Evolutionary conservation across 2,888 invertebrate genomes (phyloP).

Genomic region (Lasioglossum lativentre): DNA sequence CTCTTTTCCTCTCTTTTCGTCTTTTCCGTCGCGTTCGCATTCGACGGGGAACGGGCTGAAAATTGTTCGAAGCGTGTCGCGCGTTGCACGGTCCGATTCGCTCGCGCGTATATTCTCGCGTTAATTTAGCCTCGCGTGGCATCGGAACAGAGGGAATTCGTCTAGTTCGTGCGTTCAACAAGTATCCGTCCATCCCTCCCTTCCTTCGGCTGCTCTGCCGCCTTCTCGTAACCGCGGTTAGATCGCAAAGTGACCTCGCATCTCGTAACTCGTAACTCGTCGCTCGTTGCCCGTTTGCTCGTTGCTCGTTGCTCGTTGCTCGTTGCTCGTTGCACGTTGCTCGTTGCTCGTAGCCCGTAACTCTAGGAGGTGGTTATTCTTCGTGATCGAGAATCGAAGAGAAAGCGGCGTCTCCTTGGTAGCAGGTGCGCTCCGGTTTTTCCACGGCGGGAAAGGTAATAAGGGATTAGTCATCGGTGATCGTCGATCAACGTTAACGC

Average conservation of each 20-base stretch:
- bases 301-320: neutral
- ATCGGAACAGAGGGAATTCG: conserved; percentile 67
- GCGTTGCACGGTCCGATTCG: neutral
- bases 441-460: conserved; percentile 67
- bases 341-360: neutral
- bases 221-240: conserved; percentile 42
- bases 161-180: conserved; percentile 73
- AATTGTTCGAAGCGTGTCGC: neutral
- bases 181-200: conserved; percentile 68
- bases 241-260: conserved; percentile 52
- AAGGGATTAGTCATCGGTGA: conserved; percentile 79
- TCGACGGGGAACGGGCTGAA: neutral
- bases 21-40: neutral
- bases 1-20: neutral
- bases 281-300: neutral
- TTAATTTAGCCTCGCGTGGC: conserved; percentile 59
- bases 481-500: conserved; percentile 79
- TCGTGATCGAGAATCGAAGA: conserved; percentile 26
- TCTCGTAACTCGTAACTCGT: conserved; percentile 13
- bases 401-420: conserved; percentile 29
- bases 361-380: conserved; percentile 27
- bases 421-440: conserved; percentile 74
- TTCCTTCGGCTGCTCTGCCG: conserved; percentile 39
- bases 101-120: conserved; percentile 21
- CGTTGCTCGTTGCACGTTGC: neutral